These are phyloP conservation scores for Acleris sparsana DNA, from an alignment of 2,888 invertebrate species.

Conservation along the genomic window DNA sequence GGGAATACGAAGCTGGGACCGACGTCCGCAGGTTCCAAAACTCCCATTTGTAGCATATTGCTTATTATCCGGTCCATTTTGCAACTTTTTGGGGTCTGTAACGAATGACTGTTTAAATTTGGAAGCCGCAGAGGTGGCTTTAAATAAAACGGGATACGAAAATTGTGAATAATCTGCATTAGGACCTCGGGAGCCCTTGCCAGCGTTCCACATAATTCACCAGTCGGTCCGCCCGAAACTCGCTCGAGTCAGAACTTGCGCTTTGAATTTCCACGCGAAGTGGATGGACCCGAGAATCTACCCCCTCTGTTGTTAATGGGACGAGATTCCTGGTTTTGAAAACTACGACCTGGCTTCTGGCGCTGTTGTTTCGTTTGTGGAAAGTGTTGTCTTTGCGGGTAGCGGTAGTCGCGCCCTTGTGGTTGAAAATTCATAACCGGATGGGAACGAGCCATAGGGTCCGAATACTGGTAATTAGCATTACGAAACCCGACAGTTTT, in stretches of 20 bases:
- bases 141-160: neutral
- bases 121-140: neutral
- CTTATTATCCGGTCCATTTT: conserved; percentile 1
- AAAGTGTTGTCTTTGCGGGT: neutral
- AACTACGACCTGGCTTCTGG: neutral
- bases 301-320: neutral
- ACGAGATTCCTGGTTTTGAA: neutral
- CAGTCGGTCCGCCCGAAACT: neutral
- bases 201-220: neutral
- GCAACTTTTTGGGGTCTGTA: conserved; percentile 7
- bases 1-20: conserved; percentile 21
- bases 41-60: conserved; percentile 4
- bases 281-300: neutral
- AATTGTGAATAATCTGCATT: neutral
- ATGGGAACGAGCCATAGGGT: neutral
- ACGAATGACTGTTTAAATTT: neutral
- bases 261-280: neutral
- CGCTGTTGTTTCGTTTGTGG: neutral
- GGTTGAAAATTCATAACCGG: neutral
- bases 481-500: neutral
- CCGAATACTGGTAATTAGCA: neutral
- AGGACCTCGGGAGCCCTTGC: neutral
- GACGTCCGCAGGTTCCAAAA: conserved; percentile 2
- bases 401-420: neutral
- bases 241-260: neutral